Evolutionary conservation across 2,113 vertebrate genomes (phyloP), one percentile per base, ranked within the genome.

Genomic region (Apus apus): DNA sequence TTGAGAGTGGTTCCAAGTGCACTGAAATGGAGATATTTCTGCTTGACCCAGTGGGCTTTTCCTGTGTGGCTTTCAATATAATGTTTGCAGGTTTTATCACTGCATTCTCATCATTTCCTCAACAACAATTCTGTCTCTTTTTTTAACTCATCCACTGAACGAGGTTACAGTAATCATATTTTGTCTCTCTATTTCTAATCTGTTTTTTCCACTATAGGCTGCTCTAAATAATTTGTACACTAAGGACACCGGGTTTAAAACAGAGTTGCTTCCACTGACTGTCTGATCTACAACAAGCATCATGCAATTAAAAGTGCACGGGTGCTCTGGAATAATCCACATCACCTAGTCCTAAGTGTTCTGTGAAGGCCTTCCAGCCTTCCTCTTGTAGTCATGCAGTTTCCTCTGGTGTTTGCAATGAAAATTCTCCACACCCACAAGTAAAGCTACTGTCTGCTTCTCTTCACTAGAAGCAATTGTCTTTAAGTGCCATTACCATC

Each of bases 1-100:
- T 26, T 4, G 3, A 80, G 32, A 0, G 0, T 17, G 43, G 53
- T 29, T 80, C 43, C 77, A 32, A 74, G 32, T 3, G 23, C 56
- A 25, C 14, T 51, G 82, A 86, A 83, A 77, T 2, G 1, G 56
- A 89, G 87, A 70, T 67, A 13, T 32, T 85, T 77, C 75, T 58
- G 34, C 58, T 74, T 22, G 15, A 8, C 19, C 27, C n/a, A 19
- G 1, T 11, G 29, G 36, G 40, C 25, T 40, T 29, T 61, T 71
- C 40, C 66, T 78, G 32, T 5, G 0, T 50, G n/a, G 38, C 51
- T 50, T 15, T 83, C 67, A 25, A 20, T 25, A 14, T n/a, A 73
- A 22, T 25, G 34, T 82, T 53, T 73, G 29, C 23, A 73, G 36
- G 34, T 46, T 64, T 93, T 54, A 20, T 34, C 71, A 64, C 26